phyloP scores from a whole-genome alignment of 2,113 vertebrate species.

The Halcyon senegalensis region DNA sequence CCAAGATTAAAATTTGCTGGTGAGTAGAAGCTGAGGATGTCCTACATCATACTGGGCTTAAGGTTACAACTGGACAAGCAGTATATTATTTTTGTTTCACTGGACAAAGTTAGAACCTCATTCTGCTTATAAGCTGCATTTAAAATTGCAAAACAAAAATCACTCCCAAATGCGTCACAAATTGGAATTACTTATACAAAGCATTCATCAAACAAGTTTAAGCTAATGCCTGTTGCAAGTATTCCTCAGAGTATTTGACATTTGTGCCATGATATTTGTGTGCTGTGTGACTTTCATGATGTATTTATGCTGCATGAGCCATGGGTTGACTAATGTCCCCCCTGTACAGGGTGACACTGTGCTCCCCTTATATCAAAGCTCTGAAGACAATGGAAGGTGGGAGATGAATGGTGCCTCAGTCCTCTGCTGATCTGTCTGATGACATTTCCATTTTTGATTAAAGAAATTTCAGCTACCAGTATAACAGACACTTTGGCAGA shows the following conservation, averaged over 20 bases:
- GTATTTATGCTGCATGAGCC: neutral
- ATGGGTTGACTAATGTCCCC: neutral
- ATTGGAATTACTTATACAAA: slow-evolving; percentile 6
- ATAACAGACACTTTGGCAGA: neutral
- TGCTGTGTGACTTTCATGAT: neutral
- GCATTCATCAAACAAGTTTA: slow-evolving; percentile 6
- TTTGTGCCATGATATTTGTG: neutral
- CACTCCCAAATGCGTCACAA: neutral
- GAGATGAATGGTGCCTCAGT: neutral
- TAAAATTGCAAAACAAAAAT: slow-evolving; percentile 21
- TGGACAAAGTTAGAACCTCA: neutral
- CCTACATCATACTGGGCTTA: neutral
- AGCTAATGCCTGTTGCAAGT: slow-evolving; percentile 11
- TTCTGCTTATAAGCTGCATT: neutral
- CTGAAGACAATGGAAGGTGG: neutral
- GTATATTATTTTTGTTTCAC: neutral
- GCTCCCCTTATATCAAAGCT: neutral
- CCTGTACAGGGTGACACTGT: neutral
- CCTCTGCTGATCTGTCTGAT: neutral
- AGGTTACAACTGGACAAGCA: neutral
- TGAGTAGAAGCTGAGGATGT: neutral
- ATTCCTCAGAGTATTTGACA: neutral
- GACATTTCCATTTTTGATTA: neutral
- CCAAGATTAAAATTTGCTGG: slow-evolving; percentile 16
- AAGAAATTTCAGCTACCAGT: neutral